These are phyloP conservation scores for Anguilla megastoma DNA, from an alignment of 2,797 vertebrate genomes.

Conservation along the genomic window DNA sequence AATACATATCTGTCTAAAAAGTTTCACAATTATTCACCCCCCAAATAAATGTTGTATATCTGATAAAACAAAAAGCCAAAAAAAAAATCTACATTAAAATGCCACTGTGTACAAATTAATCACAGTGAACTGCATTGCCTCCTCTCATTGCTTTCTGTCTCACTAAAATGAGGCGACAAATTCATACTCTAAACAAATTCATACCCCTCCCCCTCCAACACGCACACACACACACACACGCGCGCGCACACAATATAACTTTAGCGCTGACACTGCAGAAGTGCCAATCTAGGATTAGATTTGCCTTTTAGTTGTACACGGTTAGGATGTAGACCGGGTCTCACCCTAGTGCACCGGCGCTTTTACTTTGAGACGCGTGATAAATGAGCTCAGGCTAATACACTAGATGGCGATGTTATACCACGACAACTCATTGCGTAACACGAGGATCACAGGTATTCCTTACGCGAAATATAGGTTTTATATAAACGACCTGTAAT, in stretches of 20 bases:
- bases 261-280: too few relatives aligned
- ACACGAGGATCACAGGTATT: neutral
- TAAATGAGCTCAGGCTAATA: neutral
- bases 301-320: neutral
- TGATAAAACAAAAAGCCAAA: neutral
- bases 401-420: constrained; percentile 33
- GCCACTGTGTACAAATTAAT: too few relatives aligned
- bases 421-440: neutral
- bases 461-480: neutral
- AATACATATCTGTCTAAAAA: neutral
- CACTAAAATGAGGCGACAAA: too few relatives aligned
- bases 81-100: neutral
- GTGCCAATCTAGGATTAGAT: neutral
- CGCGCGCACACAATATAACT: too few relatives aligned
- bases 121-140: too few relatives aligned
- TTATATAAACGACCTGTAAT: neutral
- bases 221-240: too few relatives aligned
- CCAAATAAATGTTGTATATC: neutral
- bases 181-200: neutral
- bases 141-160: too few relatives aligned
- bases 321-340: neutral
- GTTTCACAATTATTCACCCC: neutral
- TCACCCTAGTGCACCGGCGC: neutral
- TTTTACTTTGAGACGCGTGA: neutral
- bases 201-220: neutral